A percentile compares a stretch with the other conserved stretches of the same genome.
phyloP scores from a whole-genome alignment of 2,113 vertebrate species.

The Turnix velox region DNA sequence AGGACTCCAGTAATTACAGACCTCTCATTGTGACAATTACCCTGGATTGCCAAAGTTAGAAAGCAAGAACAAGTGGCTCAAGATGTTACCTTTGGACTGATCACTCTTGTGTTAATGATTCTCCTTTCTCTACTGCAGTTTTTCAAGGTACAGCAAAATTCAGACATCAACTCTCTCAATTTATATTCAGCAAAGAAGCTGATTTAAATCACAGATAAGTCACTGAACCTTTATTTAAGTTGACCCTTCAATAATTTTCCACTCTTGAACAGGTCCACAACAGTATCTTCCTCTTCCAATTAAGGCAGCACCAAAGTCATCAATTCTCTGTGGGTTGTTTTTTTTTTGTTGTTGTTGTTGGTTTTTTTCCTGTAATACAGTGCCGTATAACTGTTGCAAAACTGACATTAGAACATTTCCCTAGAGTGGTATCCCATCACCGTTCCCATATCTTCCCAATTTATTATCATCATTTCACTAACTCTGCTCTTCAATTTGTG shows the following conservation, averaged over 20 bases:
- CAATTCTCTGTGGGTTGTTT: not conserved
- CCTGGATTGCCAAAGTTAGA: not conserved
- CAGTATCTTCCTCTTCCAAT: not conserved
- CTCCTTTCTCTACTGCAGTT: not conserved
- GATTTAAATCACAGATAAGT: not conserved
- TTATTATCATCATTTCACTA: not conserved
- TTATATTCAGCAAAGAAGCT: not conserved
- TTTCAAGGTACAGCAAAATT: not conserved
- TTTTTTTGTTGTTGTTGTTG: no score
- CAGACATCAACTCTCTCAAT: not conserved
- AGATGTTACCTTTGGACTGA: not conserved
- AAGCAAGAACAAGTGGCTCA: not conserved
- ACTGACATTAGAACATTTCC: not conserved
- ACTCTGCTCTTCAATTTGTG: not conserved
- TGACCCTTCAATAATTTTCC: not conserved
- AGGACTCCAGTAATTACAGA: not conserved
- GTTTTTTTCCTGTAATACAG: not conserved
- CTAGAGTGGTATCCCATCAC: not conserved
- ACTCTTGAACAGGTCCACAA: not conserved
- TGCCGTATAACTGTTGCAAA: not conserved
- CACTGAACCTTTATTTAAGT: not conserved
- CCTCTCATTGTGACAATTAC: no score
- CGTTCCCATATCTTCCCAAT: not conserved
- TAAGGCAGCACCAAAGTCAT: not conserved
- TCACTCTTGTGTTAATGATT: not conserved